Conservation (phyloP, 2,888 invertebrate species). For the Pegoplata infirma region DNA sequence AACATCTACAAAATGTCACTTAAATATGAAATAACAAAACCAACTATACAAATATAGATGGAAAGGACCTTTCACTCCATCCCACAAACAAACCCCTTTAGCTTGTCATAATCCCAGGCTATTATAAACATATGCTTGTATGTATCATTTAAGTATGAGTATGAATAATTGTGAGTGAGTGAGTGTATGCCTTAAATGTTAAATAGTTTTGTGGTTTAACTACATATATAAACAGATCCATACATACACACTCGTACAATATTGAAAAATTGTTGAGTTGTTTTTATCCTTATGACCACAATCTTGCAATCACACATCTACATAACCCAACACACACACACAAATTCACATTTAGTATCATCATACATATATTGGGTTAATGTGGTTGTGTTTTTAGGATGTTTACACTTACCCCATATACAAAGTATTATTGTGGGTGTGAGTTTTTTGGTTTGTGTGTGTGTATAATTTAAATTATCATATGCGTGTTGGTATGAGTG, state of each 20-base stretch:
- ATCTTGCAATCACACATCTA: conserved; percentile 7
- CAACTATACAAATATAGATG: not conserved
- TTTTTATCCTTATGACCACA: conserved; percentile 22
- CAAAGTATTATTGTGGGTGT: no score
- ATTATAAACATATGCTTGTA: conserved; percentile 14
- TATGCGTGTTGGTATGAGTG: no score
- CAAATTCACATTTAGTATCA: not conserved
- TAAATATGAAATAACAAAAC: conserved; percentile 1
- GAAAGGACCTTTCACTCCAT: not conserved
- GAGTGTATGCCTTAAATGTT: conserved; percentile 17
- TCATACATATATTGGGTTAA: conserved; percentile 29
- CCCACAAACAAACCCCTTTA: no score
- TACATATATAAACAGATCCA: no score
- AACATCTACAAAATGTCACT: conserved; percentile 16
- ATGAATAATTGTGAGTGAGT: not conserved
- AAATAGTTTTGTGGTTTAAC: conserved; percentile 39
- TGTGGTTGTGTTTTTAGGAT: conserved; percentile 32
- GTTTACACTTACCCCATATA: not conserved
- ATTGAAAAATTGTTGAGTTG: conserved; percentile 15
- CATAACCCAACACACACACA: not conserved
- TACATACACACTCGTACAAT: no score
- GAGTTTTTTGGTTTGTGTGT: no score
- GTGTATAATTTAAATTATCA: not conserved
- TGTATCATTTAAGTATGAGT: not conserved
- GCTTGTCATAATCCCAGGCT: not conserved